Evolutionary conservation across 2,113 vertebrate genomes (phyloP), one percentile per base, ranked within the genome.

Genomic region (Neoarius graeffei): DNA sequence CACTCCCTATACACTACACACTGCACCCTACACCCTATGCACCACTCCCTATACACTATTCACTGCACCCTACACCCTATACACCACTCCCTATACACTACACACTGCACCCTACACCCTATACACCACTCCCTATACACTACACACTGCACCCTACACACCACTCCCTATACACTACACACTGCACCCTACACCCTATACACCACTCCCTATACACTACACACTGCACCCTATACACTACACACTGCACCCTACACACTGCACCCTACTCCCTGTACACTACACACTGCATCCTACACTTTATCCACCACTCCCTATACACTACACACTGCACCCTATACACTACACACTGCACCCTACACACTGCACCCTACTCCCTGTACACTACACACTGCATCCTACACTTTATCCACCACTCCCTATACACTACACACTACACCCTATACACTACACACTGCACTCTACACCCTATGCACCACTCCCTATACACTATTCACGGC

Each of bases 381-480:
- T 35, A 35, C 35, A 35, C 35, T 35, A 35, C 35, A 48, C 19
- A 10, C 71, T 74, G 23, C 3, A 23, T n/a, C n/a, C n/a, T n/a
- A n/a, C n/a, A n/a, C n/a, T n/a, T n/a, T n/a, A n/a, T n/a, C n/a
- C n/a, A n/a, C n/a, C n/a, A n/a, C n/a, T n/a, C 20, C 6, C 35
- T 48, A 48, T 2, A 73, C 27, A n/a, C 14, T 42, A 73, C 15
- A 73, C 15, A 2, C 30, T 73, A 3, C 3, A 73, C 35, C 1
- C 71, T 48, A 74, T 9, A 11, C 8, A 9, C 1, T 23, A 76
- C 8, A 74, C 19, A 4, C 42, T 10, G 0, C 9, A 11, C 8
- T 0, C 42, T 4, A 20, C 19, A 48, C 35, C 0, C 0, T 23
- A 76, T 2, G 25, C 42, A 0, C 20, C 5, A 19, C 2, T 3